Conservation (phyloP, 2,888 invertebrate species). For the Morpho helenor region DNA sequence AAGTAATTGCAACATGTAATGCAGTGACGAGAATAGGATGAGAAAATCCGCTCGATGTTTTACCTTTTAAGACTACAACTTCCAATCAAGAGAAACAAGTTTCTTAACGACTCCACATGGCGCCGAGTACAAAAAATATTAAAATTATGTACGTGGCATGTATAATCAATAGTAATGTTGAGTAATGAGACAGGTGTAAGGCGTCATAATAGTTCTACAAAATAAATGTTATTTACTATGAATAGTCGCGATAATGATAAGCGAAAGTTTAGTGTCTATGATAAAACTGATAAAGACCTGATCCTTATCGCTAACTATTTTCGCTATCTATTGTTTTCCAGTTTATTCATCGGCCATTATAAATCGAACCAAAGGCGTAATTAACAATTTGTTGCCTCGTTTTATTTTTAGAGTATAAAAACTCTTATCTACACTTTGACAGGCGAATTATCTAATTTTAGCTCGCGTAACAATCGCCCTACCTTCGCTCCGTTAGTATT, state of each 20-base stretch:
- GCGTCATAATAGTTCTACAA: slow-evolving; percentile 11
- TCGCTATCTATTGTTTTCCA: no score
- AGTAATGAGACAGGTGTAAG: slow-evolving; percentile 15
- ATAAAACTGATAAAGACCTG: not conserved
- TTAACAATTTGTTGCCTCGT: no score
- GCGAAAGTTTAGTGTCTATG: not conserved
- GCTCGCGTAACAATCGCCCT: no score
- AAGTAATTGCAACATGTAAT: not conserved
- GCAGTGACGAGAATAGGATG: slow-evolving; percentile 10
- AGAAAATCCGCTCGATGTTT: slow-evolving; percentile 10
- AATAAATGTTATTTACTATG: slow-evolving; percentile 4
- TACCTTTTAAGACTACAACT: slow-evolving; percentile 23
- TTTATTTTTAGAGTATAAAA: no score
- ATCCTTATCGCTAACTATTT: slow-evolving; percentile 1
- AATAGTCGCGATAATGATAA: slow-evolving; percentile 12
- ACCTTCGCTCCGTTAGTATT: no score
- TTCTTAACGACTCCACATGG: slow-evolving; percentile 42
- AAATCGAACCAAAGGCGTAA: no score
- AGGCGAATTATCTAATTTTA: no score
- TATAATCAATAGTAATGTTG: slow-evolving; percentile 17
- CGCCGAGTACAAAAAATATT: slow-evolving; percentile 46
- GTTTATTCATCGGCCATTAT: no score
- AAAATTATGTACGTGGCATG: slow-evolving; percentile 20
- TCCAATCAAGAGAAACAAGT: slow-evolving; percentile 31
- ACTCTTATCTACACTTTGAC: no score